Percentiles rank a stretch among this genome's conserved stretches.
phyloP scores from a whole-genome alignment of 2,888 invertebrate genomes.

The Amphipoea oculea region DNA sequence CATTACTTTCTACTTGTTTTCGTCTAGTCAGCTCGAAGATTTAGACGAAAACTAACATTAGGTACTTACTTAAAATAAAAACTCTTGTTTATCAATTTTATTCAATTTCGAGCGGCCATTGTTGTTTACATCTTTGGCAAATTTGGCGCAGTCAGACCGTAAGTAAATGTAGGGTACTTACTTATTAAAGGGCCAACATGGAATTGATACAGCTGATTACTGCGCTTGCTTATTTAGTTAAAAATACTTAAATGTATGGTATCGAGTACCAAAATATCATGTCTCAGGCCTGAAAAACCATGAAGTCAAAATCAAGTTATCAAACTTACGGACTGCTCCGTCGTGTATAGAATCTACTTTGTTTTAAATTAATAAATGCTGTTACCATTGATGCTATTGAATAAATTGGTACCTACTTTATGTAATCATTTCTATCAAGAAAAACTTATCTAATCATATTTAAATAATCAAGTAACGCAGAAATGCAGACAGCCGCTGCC shows the following conservation, averaged over 20 bases:
- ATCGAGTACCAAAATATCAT: background rate
- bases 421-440: constrained; percentile 6
- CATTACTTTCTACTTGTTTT: too few species aligned
- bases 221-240: background rate
- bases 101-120: too few species aligned
- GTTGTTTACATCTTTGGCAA: too few species aligned
- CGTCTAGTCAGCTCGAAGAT: too few species aligned
- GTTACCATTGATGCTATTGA: constrained; percentile 8
- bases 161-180: background rate
- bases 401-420: background rate
- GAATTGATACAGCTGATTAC: background rate
- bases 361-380: constrained; percentile 15
- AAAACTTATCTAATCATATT: constrained; percentile 21
- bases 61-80: too few species aligned
- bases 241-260: background rate
- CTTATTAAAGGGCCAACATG: background rate
- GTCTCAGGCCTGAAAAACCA: background rate
- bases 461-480: constrained; percentile 2
- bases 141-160: too few species aligned
- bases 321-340: background rate
- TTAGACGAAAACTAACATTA: too few species aligned
- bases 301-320: background rate
- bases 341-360: background rate
- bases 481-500: background rate
- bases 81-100: too few species aligned